Evolutionary conservation across 1,140 invertebrate genomes (phyloP).

Genomic region (Theocolax elegans): DNA sequence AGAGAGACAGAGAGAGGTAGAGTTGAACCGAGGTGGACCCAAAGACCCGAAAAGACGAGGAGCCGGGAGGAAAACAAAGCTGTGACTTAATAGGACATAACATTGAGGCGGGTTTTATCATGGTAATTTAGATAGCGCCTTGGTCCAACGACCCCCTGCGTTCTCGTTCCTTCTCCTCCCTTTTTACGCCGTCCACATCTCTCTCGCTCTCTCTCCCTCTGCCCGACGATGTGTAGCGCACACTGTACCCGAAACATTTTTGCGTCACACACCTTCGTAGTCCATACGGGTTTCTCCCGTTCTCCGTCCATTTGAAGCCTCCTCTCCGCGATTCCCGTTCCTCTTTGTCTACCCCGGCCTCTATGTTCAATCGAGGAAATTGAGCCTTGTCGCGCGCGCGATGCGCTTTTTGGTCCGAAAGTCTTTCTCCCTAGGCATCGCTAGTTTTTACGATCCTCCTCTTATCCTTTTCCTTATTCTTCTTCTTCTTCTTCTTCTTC

Average conservation of each 20-base stretch:
- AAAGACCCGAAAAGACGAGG: too few species aligned
- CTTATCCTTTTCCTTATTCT: too few species aligned
- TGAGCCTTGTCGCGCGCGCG: constrained; percentile 18
- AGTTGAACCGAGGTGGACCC: too few species aligned
- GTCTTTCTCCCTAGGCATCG: neutral
- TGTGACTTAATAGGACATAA: constrained; percentile 64
- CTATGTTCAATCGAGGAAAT: constrained; percentile 42
- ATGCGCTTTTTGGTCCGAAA: constrained; percentile 36
- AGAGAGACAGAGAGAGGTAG: constrained; percentile 1
- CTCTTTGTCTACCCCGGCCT: constrained; percentile 19
- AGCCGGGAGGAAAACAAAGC: constrained; percentile 60
- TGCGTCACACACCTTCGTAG: neutral
- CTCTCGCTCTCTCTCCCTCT: neutral
- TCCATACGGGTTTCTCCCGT: neutral
- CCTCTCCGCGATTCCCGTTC: neutral
- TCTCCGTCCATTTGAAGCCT: neutral
- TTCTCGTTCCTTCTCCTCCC: neutral
- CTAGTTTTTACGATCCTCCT: neutral
- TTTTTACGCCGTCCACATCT: neutral
- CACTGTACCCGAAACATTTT: constrained; percentile 27
- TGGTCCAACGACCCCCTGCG: constrained; percentile 61
- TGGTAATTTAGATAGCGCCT: constrained; percentile 61
- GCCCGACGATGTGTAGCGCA: neutral
- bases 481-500: neutral
- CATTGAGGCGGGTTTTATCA: constrained; percentile 63